phyloP scores from a whole-genome alignment of 1,140 invertebrate genomes.

The Drosophila bipectinata region DNA sequence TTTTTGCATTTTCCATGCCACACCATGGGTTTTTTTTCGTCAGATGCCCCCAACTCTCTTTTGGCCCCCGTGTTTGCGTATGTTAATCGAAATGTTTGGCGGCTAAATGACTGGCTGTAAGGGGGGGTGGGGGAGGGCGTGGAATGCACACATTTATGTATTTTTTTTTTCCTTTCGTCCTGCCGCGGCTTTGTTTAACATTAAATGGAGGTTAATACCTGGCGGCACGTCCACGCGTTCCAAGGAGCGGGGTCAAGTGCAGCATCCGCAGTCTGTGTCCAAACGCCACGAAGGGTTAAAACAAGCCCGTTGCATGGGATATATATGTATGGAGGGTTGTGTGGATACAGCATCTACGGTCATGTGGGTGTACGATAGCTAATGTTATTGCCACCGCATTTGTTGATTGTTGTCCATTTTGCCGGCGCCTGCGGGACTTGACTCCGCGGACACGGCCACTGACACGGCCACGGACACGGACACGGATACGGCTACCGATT shows the following conservation, averaged over 20 bases:
- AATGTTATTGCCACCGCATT: conserved; percentile 80
- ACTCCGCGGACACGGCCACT: conserved; percentile 5
- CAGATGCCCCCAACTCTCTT: background rate
- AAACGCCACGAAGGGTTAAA: background rate
- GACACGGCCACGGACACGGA: background rate
- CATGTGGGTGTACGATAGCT: conserved; percentile 24
- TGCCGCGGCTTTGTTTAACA: conserved; percentile 81
- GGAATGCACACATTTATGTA: conserved; percentile 25
- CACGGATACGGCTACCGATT: conserved; percentile 26
- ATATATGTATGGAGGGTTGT: background rate
- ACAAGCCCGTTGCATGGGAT: background rate
- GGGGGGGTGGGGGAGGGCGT: conserved; percentile 10
- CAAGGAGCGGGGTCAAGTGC: conserved; percentile 47
- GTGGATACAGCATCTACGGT: background rate
- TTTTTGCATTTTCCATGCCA: conserved; percentile 4
- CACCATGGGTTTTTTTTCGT: conserved; percentile 6
- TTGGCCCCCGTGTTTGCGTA: conserved; percentile 56
- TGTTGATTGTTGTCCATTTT: conserved; percentile 61
- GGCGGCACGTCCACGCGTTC: conserved; percentile 63
- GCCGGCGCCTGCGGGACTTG: conserved; percentile 42
- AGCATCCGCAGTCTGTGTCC: conserved; percentile 28
- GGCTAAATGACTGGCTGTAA: conserved; percentile 20
- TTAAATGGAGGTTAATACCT: conserved; percentile 83
- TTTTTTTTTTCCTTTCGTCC: conserved; percentile 38
- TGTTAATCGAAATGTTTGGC: conserved; percentile 80